Conservation (phyloP, 2,113 vertebrate species). For the Pituophis catenifer region DNA sequence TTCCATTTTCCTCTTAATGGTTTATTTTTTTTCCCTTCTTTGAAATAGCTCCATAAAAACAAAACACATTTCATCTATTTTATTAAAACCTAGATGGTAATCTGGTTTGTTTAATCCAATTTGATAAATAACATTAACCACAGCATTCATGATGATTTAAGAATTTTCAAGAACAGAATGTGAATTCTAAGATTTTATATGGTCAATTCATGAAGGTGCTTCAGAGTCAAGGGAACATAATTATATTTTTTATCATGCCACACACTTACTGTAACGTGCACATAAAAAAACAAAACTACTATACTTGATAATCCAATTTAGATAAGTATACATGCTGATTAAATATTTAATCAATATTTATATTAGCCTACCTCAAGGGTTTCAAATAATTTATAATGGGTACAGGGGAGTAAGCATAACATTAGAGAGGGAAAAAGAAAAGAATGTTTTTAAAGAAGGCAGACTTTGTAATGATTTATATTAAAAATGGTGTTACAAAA, state of each 20-base stretch:
- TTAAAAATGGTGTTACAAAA: not conserved
- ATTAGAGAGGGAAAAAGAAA: not conserved
- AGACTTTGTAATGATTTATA: not conserved
- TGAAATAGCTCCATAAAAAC: not conserved
- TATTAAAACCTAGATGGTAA: conserved; percentile 33
- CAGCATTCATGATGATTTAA: conserved; percentile 33
- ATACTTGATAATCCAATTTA: accelerated
- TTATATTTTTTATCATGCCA: not conserved
- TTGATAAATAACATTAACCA: conserved; percentile 40
- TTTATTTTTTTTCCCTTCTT: conserved; percentile 23
- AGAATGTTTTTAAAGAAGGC: not conserved
- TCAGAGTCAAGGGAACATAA: accelerated
- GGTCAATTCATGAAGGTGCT: conserved; percentile 13
- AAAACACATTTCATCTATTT: conserved; percentile 23
- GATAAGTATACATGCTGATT: not conserved
- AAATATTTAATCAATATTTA: not conserved
- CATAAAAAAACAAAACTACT: not conserved
- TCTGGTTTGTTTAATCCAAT: conserved; percentile 42
- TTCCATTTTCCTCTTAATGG: conserved; percentile 7
- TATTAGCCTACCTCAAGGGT: not conserved
- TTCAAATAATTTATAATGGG: not conserved
- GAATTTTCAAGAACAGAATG: conserved; percentile 28
- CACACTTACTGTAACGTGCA: not conserved
- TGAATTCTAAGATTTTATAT: accelerated
- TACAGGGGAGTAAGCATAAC: not conserved